Base-by-base conservation (phyloP, 1,140 invertebrate species). In the Orchesella cincta region DNA sequence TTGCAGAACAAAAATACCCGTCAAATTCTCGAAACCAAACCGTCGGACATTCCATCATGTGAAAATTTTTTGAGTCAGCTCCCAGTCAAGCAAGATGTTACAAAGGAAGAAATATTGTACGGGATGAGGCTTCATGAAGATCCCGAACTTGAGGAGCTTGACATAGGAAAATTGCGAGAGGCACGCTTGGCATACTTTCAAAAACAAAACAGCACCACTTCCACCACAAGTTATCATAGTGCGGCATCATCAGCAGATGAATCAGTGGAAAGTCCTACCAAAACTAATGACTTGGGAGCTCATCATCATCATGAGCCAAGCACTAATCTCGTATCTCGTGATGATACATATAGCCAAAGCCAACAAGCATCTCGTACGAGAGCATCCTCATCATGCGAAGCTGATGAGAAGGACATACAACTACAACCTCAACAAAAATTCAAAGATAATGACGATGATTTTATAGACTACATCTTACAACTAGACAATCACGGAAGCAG, bases 61-160 rank as follows among this genome's bases (percentile, higher is more conserved):
- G 79, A 82, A 67, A 82, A 82, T 72, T 78, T 80, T 31, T 35
- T 82, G 23, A 79, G 81, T 76, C 79, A 82, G 70, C 46, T 78
- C 14, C 81, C 81, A 28, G 26, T 64, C n/a, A 82, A 82, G 70
- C 77, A 80, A 20, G 79, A 77, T 70, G 35, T 78, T 14, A 23
- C 54, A 16, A 80, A 77, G 70, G 72, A 79, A 31, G 76, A 74
- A 51, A 81, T 80, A 73, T 52, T 82, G 1, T n/a, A 46, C 28
- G 79, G 77, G 73, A 78, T 80, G 23, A 75, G 79, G 35, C 54
- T 81, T 8, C 52, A 77, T 74, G 36, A 71, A 12, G 73, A 74
- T n/a, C 34, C 74, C 28, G 74, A 75, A 20, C 29, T 75, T 1
- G 74, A 67, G 23, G 52, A 62, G 33, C 73, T 57, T 26, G 79